These are phyloP conservation scores for Panzeria rudis DNA, from an alignment of 2,888 invertebrate genomes.

Conservation along the genomic window DNA sequence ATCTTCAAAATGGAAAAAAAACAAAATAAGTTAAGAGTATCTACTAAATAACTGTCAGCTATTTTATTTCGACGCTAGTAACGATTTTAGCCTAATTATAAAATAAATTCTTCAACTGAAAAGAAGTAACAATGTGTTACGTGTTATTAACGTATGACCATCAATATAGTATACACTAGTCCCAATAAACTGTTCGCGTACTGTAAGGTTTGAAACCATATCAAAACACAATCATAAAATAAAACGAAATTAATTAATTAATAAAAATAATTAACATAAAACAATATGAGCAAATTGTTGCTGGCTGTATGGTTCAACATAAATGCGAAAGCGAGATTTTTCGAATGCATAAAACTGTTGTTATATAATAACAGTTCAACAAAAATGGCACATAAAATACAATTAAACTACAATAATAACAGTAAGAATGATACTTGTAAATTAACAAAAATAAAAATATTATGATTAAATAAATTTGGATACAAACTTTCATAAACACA, in stretches of 20 bases:
- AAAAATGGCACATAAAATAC: conserved; percentile 34
- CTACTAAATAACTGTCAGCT: too few species aligned
- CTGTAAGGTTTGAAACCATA: neutral
- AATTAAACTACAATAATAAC: conserved; percentile 53
- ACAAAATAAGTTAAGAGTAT: too few species aligned
- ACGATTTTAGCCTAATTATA: too few species aligned
- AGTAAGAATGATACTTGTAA: conserved; percentile 61
- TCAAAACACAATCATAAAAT: conserved; percentile 40
- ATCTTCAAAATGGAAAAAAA: too few species aligned
- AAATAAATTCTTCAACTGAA: too few species aligned
- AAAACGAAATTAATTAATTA: conserved; percentile 67
- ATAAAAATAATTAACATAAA: conserved; percentile 55
- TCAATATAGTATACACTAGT: too few species aligned
- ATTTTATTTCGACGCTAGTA: too few species aligned
- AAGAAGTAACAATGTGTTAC: too few species aligned
- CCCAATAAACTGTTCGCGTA: neutral
- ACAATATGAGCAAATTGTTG: conserved; percentile 60
- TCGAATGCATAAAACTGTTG: conserved; percentile 17
- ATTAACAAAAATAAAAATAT: conserved; percentile 58
- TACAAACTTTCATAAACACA: neutral
- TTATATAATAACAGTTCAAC: conserved; percentile 41
- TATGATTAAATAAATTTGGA: conserved; percentile 12
- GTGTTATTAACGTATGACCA: too few species aligned
- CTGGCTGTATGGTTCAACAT: neutral
- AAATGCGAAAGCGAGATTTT: neutral